Base-by-base conservation (phyloP, 2,113 vertebrate species). In the Peucedramus taeniatus region DNA sequence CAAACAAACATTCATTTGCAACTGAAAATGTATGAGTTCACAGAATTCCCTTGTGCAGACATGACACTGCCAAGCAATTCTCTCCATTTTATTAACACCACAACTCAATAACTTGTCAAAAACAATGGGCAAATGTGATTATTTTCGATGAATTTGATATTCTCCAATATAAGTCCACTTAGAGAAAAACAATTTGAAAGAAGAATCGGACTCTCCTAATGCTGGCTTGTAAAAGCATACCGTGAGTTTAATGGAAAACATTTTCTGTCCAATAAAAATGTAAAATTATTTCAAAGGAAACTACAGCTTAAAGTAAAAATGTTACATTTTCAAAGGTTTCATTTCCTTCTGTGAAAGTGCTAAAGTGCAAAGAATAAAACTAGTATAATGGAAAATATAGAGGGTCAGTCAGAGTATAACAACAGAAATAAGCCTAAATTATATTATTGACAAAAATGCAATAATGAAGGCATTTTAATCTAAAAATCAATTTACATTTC, bases 51-150 rank as follows among this genome's bases (percentile, higher is more conserved):
- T 42, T 63, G 83, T 82, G 95, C 24, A 82, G 84, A 42, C 69
- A 71, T 42, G 91, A 92, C 94, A 93, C 82, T 89, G 91, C 87
- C 95, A 96, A 93, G 91, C 72, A 96, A 95, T 84, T 60, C 83
- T 87, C 75, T 95, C 75, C 21, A 68, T 93, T 93, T 92, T 91
- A 94, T 96, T 93, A 96, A 96, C 90, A 90, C 71, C 86, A 91
- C 90, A 89, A 91, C 95, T 95, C 95, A 96, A 76, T 95, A 94
- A 94, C 96, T 94, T 93, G 95, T 95, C 94, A 96, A 94, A 95
- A 97, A 83, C 87, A 91, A 91, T 79, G 78, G 83, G 91, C 61
- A 91, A 96, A 93, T 80, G 89, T 87, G 89, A 96, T 95, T 87
- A 76, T 95, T 95, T 95, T 69, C 6, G 1, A 76, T 44, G 84